Percentiles rank a stretch among this genome's conserved stretches.
Evolutionary conservation across 2,113 vertebrate species (phyloP).

Genomic region (Calypte anna): DNA sequence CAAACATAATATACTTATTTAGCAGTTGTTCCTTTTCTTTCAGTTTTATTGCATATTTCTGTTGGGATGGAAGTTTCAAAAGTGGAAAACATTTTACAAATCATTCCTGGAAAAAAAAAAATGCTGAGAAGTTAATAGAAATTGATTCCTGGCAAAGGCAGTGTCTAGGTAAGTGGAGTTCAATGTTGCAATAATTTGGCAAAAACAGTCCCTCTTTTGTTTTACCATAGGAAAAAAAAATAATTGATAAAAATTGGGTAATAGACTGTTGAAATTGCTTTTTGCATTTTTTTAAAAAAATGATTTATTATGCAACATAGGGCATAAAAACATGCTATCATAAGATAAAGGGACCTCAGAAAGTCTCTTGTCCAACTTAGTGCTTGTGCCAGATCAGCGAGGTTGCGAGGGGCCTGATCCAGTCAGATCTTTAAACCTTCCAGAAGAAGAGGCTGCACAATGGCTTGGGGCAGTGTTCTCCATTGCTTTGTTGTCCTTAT

Average conservation of each 20-base stretch:
- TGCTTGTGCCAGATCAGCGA: background rate
- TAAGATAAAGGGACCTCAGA: background rate
- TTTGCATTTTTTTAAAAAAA: background rate
- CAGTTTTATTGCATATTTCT: background rate
- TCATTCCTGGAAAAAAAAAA: background rate
- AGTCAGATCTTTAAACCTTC: background rate
- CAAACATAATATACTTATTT: background rate
- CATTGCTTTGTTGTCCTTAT: background rate
- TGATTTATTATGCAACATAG: background rate
- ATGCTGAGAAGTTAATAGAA: background rate
- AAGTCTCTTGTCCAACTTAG: background rate
- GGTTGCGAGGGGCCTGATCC: background rate
- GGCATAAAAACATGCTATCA: rapidly evolving
- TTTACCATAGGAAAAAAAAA: background rate
- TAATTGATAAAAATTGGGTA: background rate
- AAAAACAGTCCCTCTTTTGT: background rate
- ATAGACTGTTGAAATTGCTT: background rate
- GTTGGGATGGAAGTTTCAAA: background rate
- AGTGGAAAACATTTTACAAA: background rate
- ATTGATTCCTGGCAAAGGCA: background rate
- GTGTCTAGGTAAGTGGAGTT: background rate
- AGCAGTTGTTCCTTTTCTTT: background rate
- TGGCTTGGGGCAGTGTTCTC: background rate
- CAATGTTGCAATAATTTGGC: background rate
- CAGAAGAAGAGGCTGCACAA: background rate